phyloP scores from a whole-genome alignment of 1,140 invertebrate species.

The Alviniconcha marisindica region DNA sequence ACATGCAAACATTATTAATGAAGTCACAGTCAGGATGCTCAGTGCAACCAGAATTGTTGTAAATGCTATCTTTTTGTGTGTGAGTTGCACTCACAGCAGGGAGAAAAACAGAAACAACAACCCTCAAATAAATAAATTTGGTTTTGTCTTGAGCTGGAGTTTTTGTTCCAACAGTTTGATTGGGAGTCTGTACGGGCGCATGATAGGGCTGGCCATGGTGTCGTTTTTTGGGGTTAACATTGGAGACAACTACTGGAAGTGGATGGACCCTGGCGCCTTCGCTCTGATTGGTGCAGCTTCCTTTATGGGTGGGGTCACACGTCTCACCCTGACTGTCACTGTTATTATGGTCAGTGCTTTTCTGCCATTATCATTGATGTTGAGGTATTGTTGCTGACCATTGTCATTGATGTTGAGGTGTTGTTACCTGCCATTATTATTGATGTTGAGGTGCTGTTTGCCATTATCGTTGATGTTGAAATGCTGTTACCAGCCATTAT shows the following conservation, averaged over 20 bases:
- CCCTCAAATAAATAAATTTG: not conserved
- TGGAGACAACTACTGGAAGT: conserved; percentile 72
- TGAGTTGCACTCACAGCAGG: too few species aligned
- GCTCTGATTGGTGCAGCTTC: conserved; percentile 77
- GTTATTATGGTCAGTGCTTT: conserved; percentile 75
- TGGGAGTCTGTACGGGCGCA: conserved; percentile 76
- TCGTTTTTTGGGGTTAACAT: conserved; percentile 72
- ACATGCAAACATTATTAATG: too few species aligned
- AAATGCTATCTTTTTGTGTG: not conserved
- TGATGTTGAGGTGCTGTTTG: too few species aligned
- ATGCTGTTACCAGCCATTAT: too few species aligned
- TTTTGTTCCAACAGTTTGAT: conserved; percentile 64
- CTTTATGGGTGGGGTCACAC: conserved; percentile 77
- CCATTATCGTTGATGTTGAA: too few species aligned
- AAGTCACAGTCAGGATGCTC: too few species aligned
- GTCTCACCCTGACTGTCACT: conserved; percentile 76
- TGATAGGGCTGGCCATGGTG: conserved; percentile 74
- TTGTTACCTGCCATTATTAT: too few species aligned
- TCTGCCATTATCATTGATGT: too few species aligned
- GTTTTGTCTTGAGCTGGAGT: not conserved
- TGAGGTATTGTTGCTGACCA: too few species aligned
- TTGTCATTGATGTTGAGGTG: too few species aligned
- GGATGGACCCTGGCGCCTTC: conserved; percentile 78
- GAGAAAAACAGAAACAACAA: not conserved
- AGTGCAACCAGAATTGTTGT: too few species aligned